Evolutionary conservation across 2,113 vertebrate genomes (phyloP).

Genomic region (Nanorana parkeri): DNA sequence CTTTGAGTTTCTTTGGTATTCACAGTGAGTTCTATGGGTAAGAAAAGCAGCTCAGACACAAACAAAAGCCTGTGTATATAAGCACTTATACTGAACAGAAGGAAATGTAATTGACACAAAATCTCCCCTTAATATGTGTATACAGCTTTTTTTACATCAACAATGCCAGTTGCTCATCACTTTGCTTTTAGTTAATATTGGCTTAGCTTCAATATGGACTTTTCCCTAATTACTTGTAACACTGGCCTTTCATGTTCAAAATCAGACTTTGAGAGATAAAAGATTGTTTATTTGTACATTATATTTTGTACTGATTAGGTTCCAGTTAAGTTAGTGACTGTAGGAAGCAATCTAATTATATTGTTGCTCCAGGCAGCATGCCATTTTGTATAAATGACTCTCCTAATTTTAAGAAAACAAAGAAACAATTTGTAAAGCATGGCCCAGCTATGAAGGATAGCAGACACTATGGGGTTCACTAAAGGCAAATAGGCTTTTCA

Average conservation of each 20-base stretch:
- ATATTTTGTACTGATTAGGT: conserved; percentile 51
- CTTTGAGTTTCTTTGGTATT: too few relatives aligned
- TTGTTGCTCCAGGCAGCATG: conserved; percentile 42
- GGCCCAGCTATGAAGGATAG: too few relatives aligned
- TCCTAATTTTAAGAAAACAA: conserved; percentile 22
- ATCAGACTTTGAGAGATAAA: conserved; percentile 30
- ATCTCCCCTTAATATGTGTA: conserved; percentile 19
- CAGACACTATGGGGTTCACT: too few relatives aligned
- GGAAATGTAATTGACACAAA: conserved; percentile 22
- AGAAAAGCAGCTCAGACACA: too few relatives aligned
- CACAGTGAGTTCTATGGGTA: too few relatives aligned
- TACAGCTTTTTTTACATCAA: not conserved
- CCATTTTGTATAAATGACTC: conserved; percentile 45
- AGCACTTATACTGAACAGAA: too few relatives aligned
- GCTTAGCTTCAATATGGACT: not conserved
- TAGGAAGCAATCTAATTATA: conserved; percentile 58
- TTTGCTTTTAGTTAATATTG: conserved; percentile 39
- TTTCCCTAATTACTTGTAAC: conserved; percentile 25
- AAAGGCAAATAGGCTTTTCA: too few relatives aligned
- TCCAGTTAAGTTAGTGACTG: conserved; percentile 55
- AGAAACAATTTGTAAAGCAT: not conserved
- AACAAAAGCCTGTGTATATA: too few relatives aligned
- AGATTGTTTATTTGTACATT: conserved; percentile 47
- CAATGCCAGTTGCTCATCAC: conserved; percentile 3
- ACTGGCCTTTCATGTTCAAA: conserved; percentile 14